Evolutionary conservation across 1,140 invertebrate species (phyloP).

Genomic region (Dendrolimus kikuchii): DNA sequence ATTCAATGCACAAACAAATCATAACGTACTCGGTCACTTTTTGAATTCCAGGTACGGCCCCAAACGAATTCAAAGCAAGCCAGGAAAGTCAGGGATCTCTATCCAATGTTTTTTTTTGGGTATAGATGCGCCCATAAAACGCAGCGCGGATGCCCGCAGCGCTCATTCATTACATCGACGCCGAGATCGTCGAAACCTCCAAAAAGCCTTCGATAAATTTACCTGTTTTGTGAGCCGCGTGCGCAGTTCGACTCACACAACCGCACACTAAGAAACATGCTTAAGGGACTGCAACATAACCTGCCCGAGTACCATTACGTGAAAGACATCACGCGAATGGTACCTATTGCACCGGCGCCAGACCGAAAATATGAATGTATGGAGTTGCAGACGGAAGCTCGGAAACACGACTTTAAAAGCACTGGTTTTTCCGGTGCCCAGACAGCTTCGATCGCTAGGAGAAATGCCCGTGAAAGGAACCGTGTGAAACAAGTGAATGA

Average conservation of each 20-base stretch:
- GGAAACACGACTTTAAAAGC: slow-evolving; percentile 79
- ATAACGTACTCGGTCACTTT: slow-evolving; percentile 21
- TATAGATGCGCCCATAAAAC: slow-evolving; percentile 45
- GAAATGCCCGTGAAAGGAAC: slow-evolving; percentile 95
- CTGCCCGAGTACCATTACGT: slow-evolving; percentile 28
- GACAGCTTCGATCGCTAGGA: slow-evolving; percentile 89
- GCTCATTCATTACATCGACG: slow-evolving; percentile 44
- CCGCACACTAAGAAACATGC: slow-evolving; percentile 22
- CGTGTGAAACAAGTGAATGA: slow-evolving; percentile 97
- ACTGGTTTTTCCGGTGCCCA: slow-evolving; percentile 75
- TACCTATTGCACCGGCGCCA: slow-evolving; percentile 65
- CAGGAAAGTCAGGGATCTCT: slow-evolving; percentile 49
- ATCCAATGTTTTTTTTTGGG: slow-evolving; percentile 51
- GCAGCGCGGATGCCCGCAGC: slow-evolving; percentile 23
- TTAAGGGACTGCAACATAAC: slow-evolving; percentile 41
- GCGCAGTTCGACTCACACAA: background rate
- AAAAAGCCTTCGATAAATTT: slow-evolving; percentile 9
- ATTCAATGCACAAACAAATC: slow-evolving; percentile 45
- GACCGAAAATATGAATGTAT: slow-evolving; percentile 37
- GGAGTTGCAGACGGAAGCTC: slow-evolving; percentile 61
- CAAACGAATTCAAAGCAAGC: slow-evolving; percentile 34
- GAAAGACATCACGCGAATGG: slow-evolving; percentile 45
- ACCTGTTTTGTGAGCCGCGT: slow-evolving; percentile 5
- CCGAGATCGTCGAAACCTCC: slow-evolving; percentile 21
- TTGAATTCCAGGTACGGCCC: slow-evolving; percentile 47